Conservation (phyloP, 2,797 vertebrate genomes). For the Meda fulgida region DNA sequence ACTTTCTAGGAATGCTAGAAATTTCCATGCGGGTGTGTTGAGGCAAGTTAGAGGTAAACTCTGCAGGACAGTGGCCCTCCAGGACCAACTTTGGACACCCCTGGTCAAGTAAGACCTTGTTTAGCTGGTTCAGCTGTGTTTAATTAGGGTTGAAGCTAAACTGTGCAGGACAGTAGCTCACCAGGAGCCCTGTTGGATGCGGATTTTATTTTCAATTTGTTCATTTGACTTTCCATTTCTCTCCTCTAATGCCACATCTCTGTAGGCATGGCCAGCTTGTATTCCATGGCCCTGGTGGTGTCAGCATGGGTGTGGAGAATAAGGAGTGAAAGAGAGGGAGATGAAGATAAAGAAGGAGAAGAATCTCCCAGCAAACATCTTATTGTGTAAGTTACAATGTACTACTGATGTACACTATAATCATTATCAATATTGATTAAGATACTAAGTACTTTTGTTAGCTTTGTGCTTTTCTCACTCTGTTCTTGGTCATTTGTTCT, state of each 20-base stretch:
- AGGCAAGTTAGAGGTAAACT: too few species aligned
- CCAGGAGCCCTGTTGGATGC: neutral
- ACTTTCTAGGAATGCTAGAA: too few species aligned
- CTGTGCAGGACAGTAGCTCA: neutral
- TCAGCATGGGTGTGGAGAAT: slow-evolving; percentile 82
- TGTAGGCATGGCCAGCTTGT: slow-evolving; percentile 82
- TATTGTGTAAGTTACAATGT: slow-evolving; percentile 76
- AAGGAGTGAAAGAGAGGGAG: slow-evolving; percentile 70
- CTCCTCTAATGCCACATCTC: neutral
- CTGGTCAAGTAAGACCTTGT: neutral
- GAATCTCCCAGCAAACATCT: slow-evolving; percentile 74
- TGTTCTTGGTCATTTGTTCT: slow-evolving; percentile 8
- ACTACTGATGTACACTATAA: neutral
- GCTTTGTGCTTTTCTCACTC: neutral
- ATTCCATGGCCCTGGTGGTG: slow-evolving; percentile 81
- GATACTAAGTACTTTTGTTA: slow-evolving; percentile 1
- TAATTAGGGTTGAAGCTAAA: neutral
- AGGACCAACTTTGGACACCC: too few species aligned
- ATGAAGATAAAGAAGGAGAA: slow-evolving; percentile 68
- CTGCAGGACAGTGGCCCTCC: too few species aligned
- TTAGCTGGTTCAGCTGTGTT: neutral
- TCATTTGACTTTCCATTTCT: neutral
- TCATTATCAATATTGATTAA: neutral
- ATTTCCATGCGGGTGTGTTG: too few species aligned
- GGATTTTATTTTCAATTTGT: neutral